Percentiles rank a stretch among this genome's conserved stretches.
These are phyloP conservation scores for Brachyalestes nurse DNA, from an alignment of 2,797 vertebrate genomes.

Conservation along the genomic window DNA sequence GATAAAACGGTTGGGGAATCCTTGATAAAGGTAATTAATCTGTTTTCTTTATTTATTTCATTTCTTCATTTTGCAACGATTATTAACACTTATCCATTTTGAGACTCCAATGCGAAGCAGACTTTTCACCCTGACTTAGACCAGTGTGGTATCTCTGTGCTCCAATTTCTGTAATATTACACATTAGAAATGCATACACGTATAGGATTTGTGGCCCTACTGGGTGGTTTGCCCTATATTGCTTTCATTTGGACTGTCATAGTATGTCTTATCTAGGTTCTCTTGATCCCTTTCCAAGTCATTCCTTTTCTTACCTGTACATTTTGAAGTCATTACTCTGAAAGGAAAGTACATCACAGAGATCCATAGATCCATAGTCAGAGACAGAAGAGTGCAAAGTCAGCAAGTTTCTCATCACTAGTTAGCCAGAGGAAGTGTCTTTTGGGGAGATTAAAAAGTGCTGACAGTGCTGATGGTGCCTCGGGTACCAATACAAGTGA, in stretches of 20 bases:
- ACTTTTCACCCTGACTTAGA: too few species aligned
- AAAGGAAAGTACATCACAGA: not conserved
- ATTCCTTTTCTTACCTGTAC: not conserved
- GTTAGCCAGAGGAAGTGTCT: not conserved
- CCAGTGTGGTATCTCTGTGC: too few species aligned
- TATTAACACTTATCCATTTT: too few species aligned
- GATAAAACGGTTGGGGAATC: too few species aligned
- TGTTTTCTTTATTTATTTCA: too few species aligned
- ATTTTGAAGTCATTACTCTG: not conserved
- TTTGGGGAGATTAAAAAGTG: slow-evolving; percentile 8
- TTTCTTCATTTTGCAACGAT: too few species aligned
- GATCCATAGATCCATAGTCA: not conserved
- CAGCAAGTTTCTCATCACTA: slow-evolving; percentile 24
- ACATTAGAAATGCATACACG: not conserved
- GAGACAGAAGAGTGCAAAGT: slow-evolving; percentile 26
- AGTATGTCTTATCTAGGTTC: not conserved
- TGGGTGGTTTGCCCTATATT: not conserved
- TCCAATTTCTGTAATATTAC: not conserved
- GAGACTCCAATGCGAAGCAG: too few species aligned
- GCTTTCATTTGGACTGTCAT: not conserved
- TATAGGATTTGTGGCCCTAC: not conserved
- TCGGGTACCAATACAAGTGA: not conserved
- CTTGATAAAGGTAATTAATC: too few species aligned
- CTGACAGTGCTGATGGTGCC: slow-evolving; percentile 13
- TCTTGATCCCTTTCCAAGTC: not conserved